phyloP scores from a whole-genome alignment of 1,140 invertebrate genomes.

The Calephelis nemesis region DNA sequence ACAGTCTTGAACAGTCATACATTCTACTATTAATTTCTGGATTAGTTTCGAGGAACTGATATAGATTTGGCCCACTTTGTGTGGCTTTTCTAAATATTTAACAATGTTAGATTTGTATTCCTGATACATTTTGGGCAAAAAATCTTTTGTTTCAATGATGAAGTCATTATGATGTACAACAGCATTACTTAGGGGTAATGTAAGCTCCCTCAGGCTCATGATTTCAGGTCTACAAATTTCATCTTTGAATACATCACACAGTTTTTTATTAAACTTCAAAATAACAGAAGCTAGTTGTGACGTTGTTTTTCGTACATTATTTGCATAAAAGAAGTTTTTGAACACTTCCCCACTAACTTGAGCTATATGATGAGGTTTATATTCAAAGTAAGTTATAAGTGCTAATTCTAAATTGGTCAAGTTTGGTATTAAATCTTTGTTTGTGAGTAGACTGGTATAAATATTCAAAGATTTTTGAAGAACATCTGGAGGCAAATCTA shows the following conservation, averaged over 20 bases:
- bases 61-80: constrained; percentile 82
- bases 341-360: constrained; percentile 76
- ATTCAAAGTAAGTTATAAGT: constrained; percentile 79
- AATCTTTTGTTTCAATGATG: constrained; percentile 54
- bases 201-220: constrained; percentile 78
- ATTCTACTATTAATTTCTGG: constrained; percentile 75
- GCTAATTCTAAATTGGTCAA: constrained; percentile 77
- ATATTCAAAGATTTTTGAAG: constrained; percentile 53
- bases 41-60: constrained; percentile 75
- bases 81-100: constrained; percentile 82
- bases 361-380: constrained; percentile 79
- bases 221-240: constrained; percentile 65
- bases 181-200: constrained; percentile 79
- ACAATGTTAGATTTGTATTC: constrained; percentile 80
- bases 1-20: constrained; percentile 80
- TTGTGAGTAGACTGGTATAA: constrained; percentile 60
- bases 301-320: constrained; percentile 74
- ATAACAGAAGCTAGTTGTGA: constrained; percentile 75
- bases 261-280: constrained; percentile 69
- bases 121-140: constrained; percentile 76
- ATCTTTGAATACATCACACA: constrained; percentile 70
- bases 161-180: constrained; percentile 65
- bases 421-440: constrained; percentile 62
- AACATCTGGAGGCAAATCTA: constrained; percentile 47
- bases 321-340: constrained; percentile 63